Percentiles rank a stretch among this genome's conserved stretches.
Conservation (phyloP, 2,797 vertebrate species). For the Coccyzus lansbergi region DNA sequence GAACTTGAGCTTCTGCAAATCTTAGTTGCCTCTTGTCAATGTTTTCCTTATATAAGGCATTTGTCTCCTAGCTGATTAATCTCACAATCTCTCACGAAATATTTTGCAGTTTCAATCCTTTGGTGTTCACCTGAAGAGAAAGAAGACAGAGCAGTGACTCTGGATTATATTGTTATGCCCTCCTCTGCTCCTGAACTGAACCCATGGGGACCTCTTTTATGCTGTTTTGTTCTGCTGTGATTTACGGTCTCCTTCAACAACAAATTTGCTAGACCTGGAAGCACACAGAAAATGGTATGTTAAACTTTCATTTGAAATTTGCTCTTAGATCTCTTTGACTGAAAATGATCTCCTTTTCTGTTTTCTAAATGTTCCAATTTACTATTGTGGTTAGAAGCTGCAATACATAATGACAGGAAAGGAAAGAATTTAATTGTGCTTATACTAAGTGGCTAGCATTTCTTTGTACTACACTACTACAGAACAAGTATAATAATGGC, state of each 20-base stretch:
- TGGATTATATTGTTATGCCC: not conserved
- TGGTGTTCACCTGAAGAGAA: too few relatives aligned
- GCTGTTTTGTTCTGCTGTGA: not conserved
- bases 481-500: not conserved
- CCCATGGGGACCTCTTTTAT: not conserved
- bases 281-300: constrained; percentile 74
- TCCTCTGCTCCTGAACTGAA: constrained; percentile 18
- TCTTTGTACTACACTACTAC: not conserved
- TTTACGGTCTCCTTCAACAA: not conserved
- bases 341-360: not conserved
- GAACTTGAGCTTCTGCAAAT: too few relatives aligned
- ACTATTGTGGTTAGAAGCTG: not conserved
- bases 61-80: too few relatives aligned
- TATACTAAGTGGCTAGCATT: not conserved
- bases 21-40: not conserved
- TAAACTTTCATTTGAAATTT: not conserved
- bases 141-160: not conserved
- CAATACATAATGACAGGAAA: not conserved
- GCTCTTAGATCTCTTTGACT: not conserved
- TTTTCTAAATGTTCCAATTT: not conserved
- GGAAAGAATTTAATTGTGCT: not conserved
- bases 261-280: constrained; percentile 12
- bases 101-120: not conserved
- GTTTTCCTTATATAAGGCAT: not conserved
- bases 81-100: too few relatives aligned